phyloP scores from a whole-genome alignment of 2,888 invertebrate species.

The Polydrusus tereticollis region DNA sequence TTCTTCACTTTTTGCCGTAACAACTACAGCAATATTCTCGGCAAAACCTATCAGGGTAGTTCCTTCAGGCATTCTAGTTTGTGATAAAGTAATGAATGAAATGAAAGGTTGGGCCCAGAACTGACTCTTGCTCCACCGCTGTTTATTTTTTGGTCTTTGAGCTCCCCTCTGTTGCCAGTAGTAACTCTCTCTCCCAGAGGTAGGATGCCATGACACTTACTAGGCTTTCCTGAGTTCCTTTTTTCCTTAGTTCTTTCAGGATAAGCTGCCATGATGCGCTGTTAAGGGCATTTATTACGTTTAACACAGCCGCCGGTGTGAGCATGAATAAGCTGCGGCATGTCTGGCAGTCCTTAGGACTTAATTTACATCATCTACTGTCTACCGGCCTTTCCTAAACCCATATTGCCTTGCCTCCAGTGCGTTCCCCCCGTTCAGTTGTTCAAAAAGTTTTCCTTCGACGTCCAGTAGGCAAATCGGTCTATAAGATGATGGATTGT shows the following conservation, averaged over 20 bases:
- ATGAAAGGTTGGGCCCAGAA: no score
- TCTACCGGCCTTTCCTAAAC: slow-evolving; percentile 38
- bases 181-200: background rate
- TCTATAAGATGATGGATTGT: background rate
- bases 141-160: background rate
- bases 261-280: background rate
- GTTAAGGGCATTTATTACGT: background rate
- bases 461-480: slow-evolving; percentile 37
- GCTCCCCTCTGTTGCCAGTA: background rate
- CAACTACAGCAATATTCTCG: no score
- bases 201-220: background rate
- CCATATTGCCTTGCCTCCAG: slow-evolving; percentile 32
- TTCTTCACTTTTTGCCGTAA: no score
- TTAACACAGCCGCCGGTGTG: background rate
- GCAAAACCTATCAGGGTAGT: no score
- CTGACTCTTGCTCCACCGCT: no score
- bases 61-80: no score
- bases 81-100: no score
- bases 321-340: background rate
- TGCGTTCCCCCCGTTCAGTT: background rate
- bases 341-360: background rate
- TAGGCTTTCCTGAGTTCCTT: background rate
- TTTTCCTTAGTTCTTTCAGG: background rate
- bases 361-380: slow-evolving; percentile 37
- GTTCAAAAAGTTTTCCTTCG: slow-evolving; percentile 32